Evolutionary conservation across 64 coral and sea anemone genomes (phyloP), one percentile per base, ranked within the genome.

Genomic region (Anthopleura sola): DNA sequence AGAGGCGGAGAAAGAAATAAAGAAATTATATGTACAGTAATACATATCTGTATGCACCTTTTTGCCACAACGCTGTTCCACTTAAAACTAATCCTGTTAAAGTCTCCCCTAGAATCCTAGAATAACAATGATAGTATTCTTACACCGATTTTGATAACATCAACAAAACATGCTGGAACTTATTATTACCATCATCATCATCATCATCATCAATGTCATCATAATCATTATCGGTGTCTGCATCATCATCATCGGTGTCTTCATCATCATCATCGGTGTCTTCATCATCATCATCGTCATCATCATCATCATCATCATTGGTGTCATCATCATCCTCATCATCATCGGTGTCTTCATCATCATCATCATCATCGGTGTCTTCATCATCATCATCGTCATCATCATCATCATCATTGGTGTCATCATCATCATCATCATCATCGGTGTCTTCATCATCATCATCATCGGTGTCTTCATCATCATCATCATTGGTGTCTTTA

Each of bases 1-100:
- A 53, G 12, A 53, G 7, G 40, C 40, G 9, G 40, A 44, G 40
- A 44, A 8, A 44, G 40, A 44, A 44, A 8, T 44, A 44, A 44
- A 44, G 40, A 44, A 44, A 44, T 44, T 8, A 44, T 44, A 44
- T 44, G 4, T 8, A 8, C 40, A 44, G 40, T 53, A 53, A 2
- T 17, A 6, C 14, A 53, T 53, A 53, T 53, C 12, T 53, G 50
- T 17, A 83, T 33, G 13, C n/a, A 83, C 88, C 88, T 85, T 78
- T 90, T 84, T 85, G 68, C 88, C 88, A 90, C 17, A 90, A 26
- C 0, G 81, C 88, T 28, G 88, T 90, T 24, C 88, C 88, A 6
- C 81, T 60, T 58, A 90, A 44, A 36, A 84, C 36, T 46, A 56
- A 29, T 26, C 88, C 88, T 46, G 88, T 58, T 16, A 82, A 90